phyloP scores from a whole-genome alignment of 2,113 vertebrate genomes.

The Chaenocephalus aceratus region DNA sequence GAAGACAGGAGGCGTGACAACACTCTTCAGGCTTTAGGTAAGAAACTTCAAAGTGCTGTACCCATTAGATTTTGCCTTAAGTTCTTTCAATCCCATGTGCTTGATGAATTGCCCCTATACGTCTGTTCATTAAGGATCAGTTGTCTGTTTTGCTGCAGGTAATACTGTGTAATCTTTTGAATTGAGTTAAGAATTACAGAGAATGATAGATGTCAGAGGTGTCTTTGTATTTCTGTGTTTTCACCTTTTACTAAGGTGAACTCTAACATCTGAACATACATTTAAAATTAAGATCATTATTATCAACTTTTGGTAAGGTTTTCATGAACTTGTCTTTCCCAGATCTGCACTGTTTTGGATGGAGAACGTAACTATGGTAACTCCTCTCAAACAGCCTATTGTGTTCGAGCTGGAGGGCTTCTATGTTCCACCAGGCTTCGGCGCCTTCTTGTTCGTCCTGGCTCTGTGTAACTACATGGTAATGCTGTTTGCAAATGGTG shows the following conservation, averaged over 20 bases:
- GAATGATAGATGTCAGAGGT: not conserved
- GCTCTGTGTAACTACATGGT: constrained; percentile 52
- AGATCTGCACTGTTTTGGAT: constrained; percentile 30
- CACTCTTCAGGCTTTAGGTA: not conserved
- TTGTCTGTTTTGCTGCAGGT: not conserved
- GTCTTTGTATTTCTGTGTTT: not conserved
- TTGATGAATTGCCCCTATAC: not conserved
- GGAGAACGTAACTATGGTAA: constrained; percentile 50
- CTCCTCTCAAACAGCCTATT: constrained; percentile 58
- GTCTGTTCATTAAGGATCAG: not conserved
- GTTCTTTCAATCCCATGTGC: not conserved
- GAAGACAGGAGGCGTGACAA: not conserved
- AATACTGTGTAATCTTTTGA: not conserved
- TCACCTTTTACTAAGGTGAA: not conserved
- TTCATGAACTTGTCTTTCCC: not conserved
- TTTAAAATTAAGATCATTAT: not conserved
- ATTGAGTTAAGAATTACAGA: not conserved
- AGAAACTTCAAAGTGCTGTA: not conserved
- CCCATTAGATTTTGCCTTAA: not conserved
- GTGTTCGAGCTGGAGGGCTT: constrained; percentile 74
- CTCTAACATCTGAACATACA: not conserved
- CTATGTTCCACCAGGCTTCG: constrained; percentile 36
- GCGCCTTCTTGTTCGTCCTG: constrained; percentile 56
- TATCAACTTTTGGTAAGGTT: not conserved
- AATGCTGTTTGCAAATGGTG: constrained; percentile 59